A percentile compares a stretch with the other conserved stretches of the same genome.
Conservation (phyloP, 1,140 invertebrate genomes). For the Solenopsis fugax region DNA sequence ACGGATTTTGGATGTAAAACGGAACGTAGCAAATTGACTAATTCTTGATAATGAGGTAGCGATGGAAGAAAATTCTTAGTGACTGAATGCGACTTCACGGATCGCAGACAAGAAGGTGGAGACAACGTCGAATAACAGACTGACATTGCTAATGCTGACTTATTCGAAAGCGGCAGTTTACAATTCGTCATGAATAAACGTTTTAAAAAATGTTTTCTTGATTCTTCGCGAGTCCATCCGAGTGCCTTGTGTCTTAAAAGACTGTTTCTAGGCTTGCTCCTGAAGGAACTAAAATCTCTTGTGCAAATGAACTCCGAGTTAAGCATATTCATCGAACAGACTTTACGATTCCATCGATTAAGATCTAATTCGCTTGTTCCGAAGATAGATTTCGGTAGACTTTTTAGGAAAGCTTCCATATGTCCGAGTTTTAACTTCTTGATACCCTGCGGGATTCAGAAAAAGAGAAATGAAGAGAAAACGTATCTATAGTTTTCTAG, state of each 20-base stretch:
- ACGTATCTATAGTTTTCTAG: conserved; percentile 17
- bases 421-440: neutral
- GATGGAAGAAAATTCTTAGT: conserved; percentile 2
- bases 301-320: neutral
- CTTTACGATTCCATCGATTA: neutral
- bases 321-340: neutral
- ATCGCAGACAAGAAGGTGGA: neutral
- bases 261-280: neutral
- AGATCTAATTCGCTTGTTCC: neutral
- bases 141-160: neutral
- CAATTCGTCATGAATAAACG: neutral
- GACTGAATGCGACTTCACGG: neutral
- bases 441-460: conserved; percentile 37
- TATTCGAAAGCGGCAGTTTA: neutral
- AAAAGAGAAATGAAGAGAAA: conserved; percentile 20
- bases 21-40: conserved; percentile 39
- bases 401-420: neutral
- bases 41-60: neutral
- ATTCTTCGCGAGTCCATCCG: neutral
- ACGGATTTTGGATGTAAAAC: neutral
- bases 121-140: neutral
- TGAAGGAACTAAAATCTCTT: conserved; percentile 33
- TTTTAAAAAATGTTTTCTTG: neutral
- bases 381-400: neutral
- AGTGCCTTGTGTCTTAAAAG: neutral